Base-by-base conservation (phyloP, 2,888 invertebrate species). In the Eretmocerus hayati region DNA sequence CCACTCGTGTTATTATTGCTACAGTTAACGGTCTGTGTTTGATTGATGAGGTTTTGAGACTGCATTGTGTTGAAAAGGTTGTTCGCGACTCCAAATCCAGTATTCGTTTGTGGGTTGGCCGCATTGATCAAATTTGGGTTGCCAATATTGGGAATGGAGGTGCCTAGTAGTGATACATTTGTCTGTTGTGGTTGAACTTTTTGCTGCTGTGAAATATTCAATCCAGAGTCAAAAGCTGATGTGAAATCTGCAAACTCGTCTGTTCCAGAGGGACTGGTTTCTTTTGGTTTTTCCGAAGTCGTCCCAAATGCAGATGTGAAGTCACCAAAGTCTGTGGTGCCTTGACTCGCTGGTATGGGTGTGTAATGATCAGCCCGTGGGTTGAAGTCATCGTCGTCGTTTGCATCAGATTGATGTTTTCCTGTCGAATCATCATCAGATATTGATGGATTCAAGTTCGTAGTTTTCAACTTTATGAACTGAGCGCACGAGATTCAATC, bases 201-300 rank as follows among this genome's bases (percentile, higher is more conserved):
- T 32, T 43, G 39, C 13, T 18, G 15, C 45, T 59, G 63, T 16
- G 63, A 58, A 56, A 69, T 62, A 13, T 58, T 61, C 2, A 63
- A 53, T 9, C 59, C 58, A 1, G 66, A 57, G 52, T 64, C 66
- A 71, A 89, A 90, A 8, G 87, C 87, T 37, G 82, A 81, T 52
- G 77, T 77, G 69, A 90, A 90, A 73, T 90, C 90, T 0, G 89
- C 90, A 72, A 90, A 90, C 56, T 85, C 85, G 58, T 84, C 85
- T 52, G 31, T n/a, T 38, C 45, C 56, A 3, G 19, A 26, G n/a
- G 13, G 9, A 1, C 11, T 39, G 23, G 5, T 23, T 15, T 46
- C 46, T 16, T 46, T 46, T 5, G 37, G 22, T 23, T 57, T 46
- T 19, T 55, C 52, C n/a, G 58, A 53, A 6, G 62, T 51, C 9